Conservation (phyloP, 2,888 invertebrate genomes). For the Hemicrepidius hirtus region DNA sequence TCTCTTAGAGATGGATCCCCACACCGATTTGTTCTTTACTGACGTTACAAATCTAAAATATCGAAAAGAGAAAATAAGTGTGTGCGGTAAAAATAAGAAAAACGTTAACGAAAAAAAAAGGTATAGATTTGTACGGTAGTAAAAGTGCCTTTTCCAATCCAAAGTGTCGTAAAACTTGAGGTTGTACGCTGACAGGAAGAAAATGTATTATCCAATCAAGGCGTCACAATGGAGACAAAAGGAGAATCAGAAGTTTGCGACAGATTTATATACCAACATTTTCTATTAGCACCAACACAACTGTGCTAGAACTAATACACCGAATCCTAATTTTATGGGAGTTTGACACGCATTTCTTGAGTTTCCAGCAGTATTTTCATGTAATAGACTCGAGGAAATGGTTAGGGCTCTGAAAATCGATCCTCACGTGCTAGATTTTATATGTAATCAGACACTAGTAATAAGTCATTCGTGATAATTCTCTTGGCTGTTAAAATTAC, state of each 20-base stretch:
- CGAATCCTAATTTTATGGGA: conserved; percentile 55
- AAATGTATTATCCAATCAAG: conserved; percentile 70
- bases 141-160: background rate
- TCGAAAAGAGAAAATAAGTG: too few relatives aligned
- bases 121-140: background rate
- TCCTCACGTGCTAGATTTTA: background rate
- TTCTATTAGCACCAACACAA: conserved; percentile 58
- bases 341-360: conserved; percentile 55
- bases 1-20: too few relatives aligned
- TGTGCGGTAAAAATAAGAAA: background rate
- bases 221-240: conserved; percentile 70
- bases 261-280: conserved; percentile 67
- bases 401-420: conserved; percentile 3
- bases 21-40: too few relatives aligned
- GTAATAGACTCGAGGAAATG: background rate
- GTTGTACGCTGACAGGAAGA: conserved; percentile 61
- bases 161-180: conserved; percentile 36
- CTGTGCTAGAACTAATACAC: conserved; percentile 55
- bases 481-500: too few relatives aligned
- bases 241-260: conserved; percentile 69
- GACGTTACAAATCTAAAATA: too few relatives aligned
- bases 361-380: conserved; percentile 22
- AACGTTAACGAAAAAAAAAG: background rate
- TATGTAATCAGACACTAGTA: background rate
- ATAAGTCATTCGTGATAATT: background rate